Evolutionary conservation across 2,113 vertebrate genomes (phyloP), one percentile per base, ranked within the genome.

Genomic region (Nipponia nippon): DNA sequence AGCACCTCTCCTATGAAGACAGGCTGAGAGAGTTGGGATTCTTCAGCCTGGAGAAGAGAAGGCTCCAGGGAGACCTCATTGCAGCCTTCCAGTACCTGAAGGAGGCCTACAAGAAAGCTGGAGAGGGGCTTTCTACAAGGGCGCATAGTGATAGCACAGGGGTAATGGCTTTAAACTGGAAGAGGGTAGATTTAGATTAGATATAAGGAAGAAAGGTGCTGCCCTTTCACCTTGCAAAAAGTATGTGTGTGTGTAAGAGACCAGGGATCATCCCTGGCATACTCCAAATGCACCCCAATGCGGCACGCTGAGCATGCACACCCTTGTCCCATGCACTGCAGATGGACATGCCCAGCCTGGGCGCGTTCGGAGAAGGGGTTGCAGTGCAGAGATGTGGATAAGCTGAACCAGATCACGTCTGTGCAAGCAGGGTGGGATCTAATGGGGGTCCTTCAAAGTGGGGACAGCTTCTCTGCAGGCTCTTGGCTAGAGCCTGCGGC

Each of bases 261-360:
- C 7, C 22, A 5, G 23, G 20, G 17, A 30, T 11, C n/a, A 44
- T 4, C 46, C 40, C 9, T 2, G 19, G 17, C 14, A 4, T 1
- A 7, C 56, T 71, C 38, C 47, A 66, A 20, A 42, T 0, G 15
- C 62, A 23, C 3, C 50, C 30, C 58, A 15, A 1, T 0, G 2
- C 0, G 1, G 36, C 32, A 29, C 16, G 4, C 0, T 0, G 2
- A 38, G 61, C 76, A 26, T 0, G 1, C 6, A 21, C 34, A 12
- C 9, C 40, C 34, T 18, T 19, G 63, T 62, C 44, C 81, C 27
- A 10, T 0, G 0, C 50, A 0, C 53, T 26, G n/a, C 42, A 21
- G 55, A 20, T n/a, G 55, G 40, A 55, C 0, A 0, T 20, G 34
- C 36, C 50, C 50, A 62, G 67, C 22, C 15, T 16, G 0, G 4